These are phyloP conservation scores for Drepana arcuata DNA, from an alignment of 1,140 invertebrate species.

Conservation along the genomic window DNA sequence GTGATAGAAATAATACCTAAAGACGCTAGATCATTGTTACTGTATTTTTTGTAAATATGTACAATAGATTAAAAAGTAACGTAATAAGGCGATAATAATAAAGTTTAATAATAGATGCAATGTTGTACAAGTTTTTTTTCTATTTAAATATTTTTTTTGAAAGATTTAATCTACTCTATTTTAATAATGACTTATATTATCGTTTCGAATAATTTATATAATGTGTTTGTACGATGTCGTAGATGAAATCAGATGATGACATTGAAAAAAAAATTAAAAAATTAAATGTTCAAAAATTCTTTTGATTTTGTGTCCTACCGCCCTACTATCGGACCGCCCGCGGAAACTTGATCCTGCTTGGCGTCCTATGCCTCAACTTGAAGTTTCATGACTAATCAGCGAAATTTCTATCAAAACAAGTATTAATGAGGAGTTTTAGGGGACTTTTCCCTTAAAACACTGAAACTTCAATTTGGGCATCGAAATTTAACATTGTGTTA, in stretches of 20 bases:
- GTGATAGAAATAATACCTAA: conserved; percentile 69
- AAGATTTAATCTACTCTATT: conserved; percentile 71
- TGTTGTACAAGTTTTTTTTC: conserved; percentile 68
- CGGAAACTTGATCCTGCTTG: conserved; percentile 31
- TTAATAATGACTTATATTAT: conserved; percentile 70
- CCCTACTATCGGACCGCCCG: conserved; percentile 39
- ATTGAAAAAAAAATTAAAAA: conserved; percentile 67
- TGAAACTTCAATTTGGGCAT: conserved; percentile 35
- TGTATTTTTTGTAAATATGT: conserved; percentile 70
- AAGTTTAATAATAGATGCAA: conserved; percentile 69
- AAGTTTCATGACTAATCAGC: no score
- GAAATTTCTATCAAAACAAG: no score
- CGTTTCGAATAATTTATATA: conserved; percentile 71
- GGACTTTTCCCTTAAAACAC: no score
- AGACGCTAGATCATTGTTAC: conserved; percentile 69
- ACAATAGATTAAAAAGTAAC: conserved; percentile 64
- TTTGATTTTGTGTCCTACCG: conserved; percentile 44
- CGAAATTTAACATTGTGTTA: conserved; percentile 34
- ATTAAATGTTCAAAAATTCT: conserved; percentile 61
- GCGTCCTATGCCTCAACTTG: conserved; percentile 29
- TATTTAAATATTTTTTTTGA: conserved; percentile 69
- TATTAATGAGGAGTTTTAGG: no score
- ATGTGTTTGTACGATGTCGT: conserved; percentile 68
- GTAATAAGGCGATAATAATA: conserved; percentile 60
- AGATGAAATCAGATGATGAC: conserved; percentile 56